Conservation (phyloP, 2,888 invertebrate species). For the Leptinotarsa tumamoca region DNA sequence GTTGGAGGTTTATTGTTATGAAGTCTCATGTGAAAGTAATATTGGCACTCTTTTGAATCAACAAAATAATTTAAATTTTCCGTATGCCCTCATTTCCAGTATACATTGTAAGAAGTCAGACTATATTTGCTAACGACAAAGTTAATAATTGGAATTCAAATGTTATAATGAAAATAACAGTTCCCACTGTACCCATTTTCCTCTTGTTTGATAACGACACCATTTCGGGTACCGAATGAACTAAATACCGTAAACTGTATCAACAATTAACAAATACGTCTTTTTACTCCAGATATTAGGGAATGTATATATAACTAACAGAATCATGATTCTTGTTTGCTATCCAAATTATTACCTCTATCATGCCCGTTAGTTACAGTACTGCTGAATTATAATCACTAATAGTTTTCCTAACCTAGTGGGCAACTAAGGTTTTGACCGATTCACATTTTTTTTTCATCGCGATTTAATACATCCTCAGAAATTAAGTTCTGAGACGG, state of each 20-base stretch:
- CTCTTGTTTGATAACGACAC: constrained; percentile 23
- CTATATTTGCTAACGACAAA: constrained; percentile 10
- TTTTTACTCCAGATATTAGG: constrained; percentile 51
- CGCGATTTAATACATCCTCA: constrained; percentile 25
- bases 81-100: neutral
- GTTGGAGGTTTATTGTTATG: neutral
- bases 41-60: neutral
- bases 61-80: neutral
- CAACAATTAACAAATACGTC: constrained; percentile 15
- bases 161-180: constrained; percentile 27
- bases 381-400: constrained; percentile 52
- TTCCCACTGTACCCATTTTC: constrained; percentile 21
- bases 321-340: constrained; percentile 57
- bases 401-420: constrained; percentile 41
- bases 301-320: constrained; percentile 58
- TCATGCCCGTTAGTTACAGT: constrained; percentile 58
- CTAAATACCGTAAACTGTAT: constrained; percentile 19
- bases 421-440: constrained; percentile 47
- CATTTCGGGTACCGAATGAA: constrained; percentile 6
- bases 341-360: constrained; percentile 57
- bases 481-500: constrained; percentile 28
- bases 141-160: constrained; percentile 24
- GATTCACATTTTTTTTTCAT: constrained; percentile 36
- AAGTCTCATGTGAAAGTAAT: neutral
- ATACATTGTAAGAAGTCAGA: neutral